Base-by-base conservation (phyloP, 2,888 invertebrate genomes). In the Eilema caniola region DNA sequence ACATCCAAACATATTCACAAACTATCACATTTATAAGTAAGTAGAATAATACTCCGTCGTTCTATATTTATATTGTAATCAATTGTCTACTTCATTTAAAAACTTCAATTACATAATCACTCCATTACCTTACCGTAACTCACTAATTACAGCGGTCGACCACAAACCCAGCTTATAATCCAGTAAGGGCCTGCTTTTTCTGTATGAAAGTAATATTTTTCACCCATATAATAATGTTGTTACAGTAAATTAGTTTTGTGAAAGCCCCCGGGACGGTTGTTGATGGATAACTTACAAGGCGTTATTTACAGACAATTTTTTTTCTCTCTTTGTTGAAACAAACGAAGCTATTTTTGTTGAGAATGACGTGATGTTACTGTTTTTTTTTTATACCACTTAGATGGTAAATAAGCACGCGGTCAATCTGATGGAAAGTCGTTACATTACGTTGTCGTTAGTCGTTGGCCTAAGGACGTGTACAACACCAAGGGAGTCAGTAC, bases 231-330 rank as follows among this genome's bases (percentile, higher is more conserved):
- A 83, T 83, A 81, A 83, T 77, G 79, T 75, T 83, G 74, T 77
- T 70, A 69, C 71, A 74, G 76, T 83, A 83, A 84, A 84, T 84
- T 84, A 84, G 85, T 84, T 83, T 82, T 77, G 71, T 72, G 79
- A 82, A 79, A 76, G 74, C 83, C 72, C 75, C 74, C 56, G 85
- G 73, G 80, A 67, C 73, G 64, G 65, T 66, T 67, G 67, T 79
- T 84, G 85, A 84, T 82, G 81, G 83, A 84, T 84, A 80, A 75
- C 83, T 73, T 63, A 69, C 74, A 61, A 65, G 74, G 31, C 73
- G 79, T 74, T 77, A 73, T 77, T 80, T 82, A 63, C 31, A 62
- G 65, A 47, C 20, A 33, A 31, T 62, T 72, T 73, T 66, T 57
- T 72, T 14, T 57, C 31, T 70, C 64, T 70, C 70, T 37, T 62